Evolutionary conservation across 1,140 invertebrate species (phyloP), one percentile per base, ranked within the genome.

Genomic region (Conus betulinus): DNA sequence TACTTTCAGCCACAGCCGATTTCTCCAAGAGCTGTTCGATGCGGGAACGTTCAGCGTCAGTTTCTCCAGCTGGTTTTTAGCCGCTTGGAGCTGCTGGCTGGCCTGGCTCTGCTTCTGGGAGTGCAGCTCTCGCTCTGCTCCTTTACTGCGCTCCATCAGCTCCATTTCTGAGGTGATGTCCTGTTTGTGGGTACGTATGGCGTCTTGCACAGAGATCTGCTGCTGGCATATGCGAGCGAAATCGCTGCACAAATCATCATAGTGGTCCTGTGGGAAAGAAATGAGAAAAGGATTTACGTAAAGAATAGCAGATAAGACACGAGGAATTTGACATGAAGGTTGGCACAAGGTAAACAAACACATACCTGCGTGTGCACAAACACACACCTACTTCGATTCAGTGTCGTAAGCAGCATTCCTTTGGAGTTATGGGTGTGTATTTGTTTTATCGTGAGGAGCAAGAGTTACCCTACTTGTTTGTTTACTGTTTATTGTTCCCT

Each of bases 181-280:
- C 23, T 93, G 91, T 60, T 91, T 90, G 13, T 91, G 86, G 53
- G 91, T 85, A 52, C 90, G 87, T 5, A 92, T 90, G 17, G 67
- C 85, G 81, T 90, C 91, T 51, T 67, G 83, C 52, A 84, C 60
- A 15, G 89, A 87, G 17, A 94, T 67, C 11, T 92, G 88, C 82
- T 92, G 88, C 39, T 91, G 90, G 60, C 89, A 93, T 51, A 93
- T 88, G 11, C 89, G 84, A 2, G 92, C 89, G 79, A 93, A 94
- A 76, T 94, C 93, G 71, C 90, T 90, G 84, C 90, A 91, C 27
- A 94, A 86, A 81, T 92, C 90, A 86, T 94, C 93, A 88, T 91
- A 89, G 5, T 88, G 52, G 85, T 93, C 93, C 84, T 93, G 87
- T n/a, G n/a, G 88, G 15, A 52, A n/a, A 76, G 0, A 55, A 20